phyloP scores from a whole-genome alignment of 1,140 invertebrate species.

The Goniozus legneri region DNA sequence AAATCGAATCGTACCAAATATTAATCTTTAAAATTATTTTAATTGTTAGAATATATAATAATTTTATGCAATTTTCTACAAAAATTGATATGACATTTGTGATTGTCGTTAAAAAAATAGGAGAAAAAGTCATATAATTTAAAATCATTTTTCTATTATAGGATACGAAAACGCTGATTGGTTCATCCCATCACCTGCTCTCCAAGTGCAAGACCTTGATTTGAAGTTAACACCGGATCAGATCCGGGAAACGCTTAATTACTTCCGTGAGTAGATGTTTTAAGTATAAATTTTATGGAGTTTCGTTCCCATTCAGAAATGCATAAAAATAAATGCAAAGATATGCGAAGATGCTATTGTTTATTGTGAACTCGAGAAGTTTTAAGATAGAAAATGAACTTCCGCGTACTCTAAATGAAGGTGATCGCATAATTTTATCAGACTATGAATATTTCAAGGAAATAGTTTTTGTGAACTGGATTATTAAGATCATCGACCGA shows the following conservation, averaged over 20 bases:
- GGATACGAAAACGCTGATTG: constrained; percentile 93
- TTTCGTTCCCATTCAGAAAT: too few relatives aligned
- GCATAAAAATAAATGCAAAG: too few relatives aligned
- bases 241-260: constrained; percentile 93
- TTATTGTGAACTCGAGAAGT: constrained; percentile 5
- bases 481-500: too few relatives aligned
- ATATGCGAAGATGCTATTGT: too few relatives aligned
- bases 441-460: too few relatives aligned
- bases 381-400: not conserved
- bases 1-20: not conserved
- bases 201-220: constrained; percentile 70
- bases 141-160: constrained; percentile 36
- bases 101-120: too few relatives aligned
- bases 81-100: too few relatives aligned
- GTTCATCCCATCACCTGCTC: constrained; percentile 83
- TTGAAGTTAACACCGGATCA: constrained; percentile 88
- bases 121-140: not conserved
- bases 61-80: too few relatives aligned
- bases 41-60: not conserved
- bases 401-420: too few relatives aligned
- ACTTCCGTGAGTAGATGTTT: constrained; percentile 85
- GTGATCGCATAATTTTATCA: too few relatives aligned
- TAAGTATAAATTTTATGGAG: not conserved
- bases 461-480: too few relatives aligned
- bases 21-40: constrained; percentile 3